Base-by-base conservation (phyloP, 2,797 vertebrate species). In the Steatocranus sp. region DNA sequence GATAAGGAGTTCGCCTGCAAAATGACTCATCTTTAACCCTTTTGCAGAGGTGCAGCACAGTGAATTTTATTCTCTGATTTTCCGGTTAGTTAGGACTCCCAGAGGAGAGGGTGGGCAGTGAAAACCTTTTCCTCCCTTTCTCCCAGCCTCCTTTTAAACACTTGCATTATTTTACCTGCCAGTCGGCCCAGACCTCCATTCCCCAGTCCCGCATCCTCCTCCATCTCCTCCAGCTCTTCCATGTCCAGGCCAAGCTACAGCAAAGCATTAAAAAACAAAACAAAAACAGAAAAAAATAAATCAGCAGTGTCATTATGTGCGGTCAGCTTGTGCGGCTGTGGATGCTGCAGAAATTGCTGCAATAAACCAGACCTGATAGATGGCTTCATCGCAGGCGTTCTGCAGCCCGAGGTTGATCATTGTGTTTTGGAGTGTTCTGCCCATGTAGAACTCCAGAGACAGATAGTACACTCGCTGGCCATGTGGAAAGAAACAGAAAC, bases 381-480 rank as follows among this genome's bases (percentile, higher is more conserved):
- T 95, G n/a, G 98, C 97, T 84, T 99, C 98, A 0, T 99, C 98
- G 2, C 98, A 99, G 83, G 98, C 97, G 1, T 99, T 99, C 93
- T 99, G 98, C 92, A 99, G 94, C 8, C 98, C 98, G 75, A 99
- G 95, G 95, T 99, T 99, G 82, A 99, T 97, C 98, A 99, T 99
- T 3, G 98, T 99, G 95, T 99, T 99, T 86, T 99, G 98, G 48
- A 99, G 95, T 0, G 98, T 97, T 76, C 98, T 92, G 70, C 98
- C 98, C 97, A 99, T 99, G 93, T 99, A 99, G 93, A 99, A 99
- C 93, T 99, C 98, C 95, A 99, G 94, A 46, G 98, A 99, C 41
- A 99, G 97, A 85, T 99, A 99, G 89, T 99, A 99, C n/a, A 99
- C 97, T 87, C 98, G 96, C 98, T 99, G 15, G 18, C 63, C 4